These are phyloP conservation scores for Spondyliosoma cantharus DNA, from an alignment of 2,797 vertebrate species.

Conservation along the genomic window DNA sequence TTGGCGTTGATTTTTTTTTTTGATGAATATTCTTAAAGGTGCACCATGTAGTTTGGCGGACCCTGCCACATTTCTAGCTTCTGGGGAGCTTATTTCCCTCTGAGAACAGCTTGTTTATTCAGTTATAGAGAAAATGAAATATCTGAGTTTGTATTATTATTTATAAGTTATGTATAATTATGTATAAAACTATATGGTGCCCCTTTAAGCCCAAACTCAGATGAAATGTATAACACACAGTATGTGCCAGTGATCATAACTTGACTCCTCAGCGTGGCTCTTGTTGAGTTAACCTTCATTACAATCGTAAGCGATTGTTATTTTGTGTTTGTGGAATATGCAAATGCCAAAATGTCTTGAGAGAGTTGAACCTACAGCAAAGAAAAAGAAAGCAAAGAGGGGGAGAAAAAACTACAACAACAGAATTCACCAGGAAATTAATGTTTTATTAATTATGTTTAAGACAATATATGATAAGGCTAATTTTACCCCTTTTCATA, in stretches of 20 bases:
- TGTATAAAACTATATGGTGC: too few species aligned
- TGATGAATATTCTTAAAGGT: neutral
- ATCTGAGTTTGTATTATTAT: too few species aligned
- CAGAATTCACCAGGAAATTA: slow-evolving; percentile 70
- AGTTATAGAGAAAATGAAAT: too few species aligned
- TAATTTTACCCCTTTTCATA: slow-evolving; percentile 80
- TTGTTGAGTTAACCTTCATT: slow-evolving; percentile 46
- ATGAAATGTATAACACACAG: neutral
- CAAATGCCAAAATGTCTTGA: slow-evolving; percentile 64
- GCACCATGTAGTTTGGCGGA: too few species aligned
- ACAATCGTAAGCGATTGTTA: slow-evolving; percentile 54
- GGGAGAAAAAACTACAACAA: slow-evolving; percentile 41
- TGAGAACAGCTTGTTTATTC: too few species aligned
- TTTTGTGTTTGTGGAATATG: slow-evolving; percentile 72
- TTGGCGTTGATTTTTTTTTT: neutral
- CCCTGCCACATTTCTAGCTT: too few species aligned
- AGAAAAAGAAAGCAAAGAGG: slow-evolving; percentile 30
- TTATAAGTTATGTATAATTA: too few species aligned
- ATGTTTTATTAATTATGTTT: slow-evolving; percentile 85
- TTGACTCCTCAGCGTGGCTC: slow-evolving; percentile 17
- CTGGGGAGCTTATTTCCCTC: too few species aligned
- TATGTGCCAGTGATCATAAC: slow-evolving; percentile 1
- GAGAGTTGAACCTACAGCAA: slow-evolving; percentile 73
- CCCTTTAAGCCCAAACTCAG: neutral
- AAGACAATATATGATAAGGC: slow-evolving; percentile 78